A percentile compares a stretch with the other conserved stretches of the same genome.
Evolutionary conservation across 1,140 invertebrate genomes (phyloP).

Genomic region (Solenopsis invicta): DNA sequence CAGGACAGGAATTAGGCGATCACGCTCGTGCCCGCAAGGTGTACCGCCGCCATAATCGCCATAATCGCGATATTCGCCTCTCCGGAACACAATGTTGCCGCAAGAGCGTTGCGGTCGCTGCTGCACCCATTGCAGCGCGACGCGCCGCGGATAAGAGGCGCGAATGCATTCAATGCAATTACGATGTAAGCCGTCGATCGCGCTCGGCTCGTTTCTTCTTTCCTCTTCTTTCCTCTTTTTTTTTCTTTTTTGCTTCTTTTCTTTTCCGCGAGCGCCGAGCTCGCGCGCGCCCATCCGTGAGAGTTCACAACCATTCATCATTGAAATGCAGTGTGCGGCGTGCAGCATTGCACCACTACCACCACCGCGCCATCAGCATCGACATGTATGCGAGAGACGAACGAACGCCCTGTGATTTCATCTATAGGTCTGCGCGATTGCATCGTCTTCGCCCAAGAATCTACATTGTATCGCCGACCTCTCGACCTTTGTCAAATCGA

Average conservation of each 20-base stretch:
- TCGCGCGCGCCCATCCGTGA: constrained; percentile 65
- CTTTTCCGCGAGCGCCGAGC: constrained; percentile 17
- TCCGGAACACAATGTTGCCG: constrained; percentile 59
- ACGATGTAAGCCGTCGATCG: constrained; percentile 66
- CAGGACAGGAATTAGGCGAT: constrained; percentile 52
- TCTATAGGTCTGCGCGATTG: constrained; percentile 41
- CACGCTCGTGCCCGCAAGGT: constrained; percentile 50
- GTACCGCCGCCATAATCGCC: constrained; percentile 38
- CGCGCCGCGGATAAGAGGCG: constrained; percentile 51
- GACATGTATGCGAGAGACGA: constrained; percentile 26
- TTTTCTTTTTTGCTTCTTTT: not conserved
- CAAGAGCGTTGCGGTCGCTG: constrained; percentile 40
- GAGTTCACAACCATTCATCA: constrained; percentile 70
- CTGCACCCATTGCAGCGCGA: constrained; percentile 51
- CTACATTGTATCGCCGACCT: constrained; percentile 36
- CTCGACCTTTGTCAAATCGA: constrained; percentile 44
- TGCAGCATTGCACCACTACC: constrained; percentile 41
- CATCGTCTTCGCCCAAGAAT: constrained; percentile 38
- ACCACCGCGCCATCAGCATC: not conserved
- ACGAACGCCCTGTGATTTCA: constrained; percentile 27
- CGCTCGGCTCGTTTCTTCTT: constrained; percentile 53
- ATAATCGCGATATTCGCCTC: constrained; percentile 49
- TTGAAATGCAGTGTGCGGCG: constrained; percentile 54
- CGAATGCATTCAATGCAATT: constrained; percentile 70
- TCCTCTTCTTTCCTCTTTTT: constrained; percentile 9